These are phyloP conservation scores for Drosophila paulistorum DNA, from an alignment of 1,140 invertebrate genomes.

Conservation along the genomic window DNA sequence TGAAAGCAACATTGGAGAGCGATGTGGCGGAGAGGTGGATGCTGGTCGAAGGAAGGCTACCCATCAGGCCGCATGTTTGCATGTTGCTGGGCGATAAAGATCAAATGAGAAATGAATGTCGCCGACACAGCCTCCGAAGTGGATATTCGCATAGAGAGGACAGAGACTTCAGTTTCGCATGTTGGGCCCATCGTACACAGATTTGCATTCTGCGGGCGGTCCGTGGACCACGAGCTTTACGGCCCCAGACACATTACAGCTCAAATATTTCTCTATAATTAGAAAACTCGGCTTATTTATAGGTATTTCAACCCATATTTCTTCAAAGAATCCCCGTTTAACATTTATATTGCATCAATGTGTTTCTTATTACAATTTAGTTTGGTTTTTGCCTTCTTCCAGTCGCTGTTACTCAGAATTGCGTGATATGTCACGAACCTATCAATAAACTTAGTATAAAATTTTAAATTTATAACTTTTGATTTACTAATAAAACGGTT, in stretches of 20 bases:
- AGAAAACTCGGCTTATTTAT: slow-evolving; percentile 40
- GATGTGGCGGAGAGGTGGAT: not conserved
- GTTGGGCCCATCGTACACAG: slow-evolving; percentile 47
- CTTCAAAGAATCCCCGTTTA: too few species aligned
- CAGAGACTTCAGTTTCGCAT: slow-evolving; percentile 50
- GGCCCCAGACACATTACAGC: slow-evolving; percentile 35
- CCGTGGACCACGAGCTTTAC: slow-evolving; percentile 9
- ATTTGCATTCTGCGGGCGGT: slow-evolving; percentile 60
- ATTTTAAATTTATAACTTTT: slow-evolving; percentile 51
- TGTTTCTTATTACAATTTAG: too few species aligned
- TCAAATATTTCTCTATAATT: slow-evolving; percentile 30
- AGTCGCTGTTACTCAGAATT: slow-evolving; percentile 32
- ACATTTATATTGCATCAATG: too few species aligned
- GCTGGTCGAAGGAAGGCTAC: slow-evolving; percentile 13
- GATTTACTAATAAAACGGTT: slow-evolving; percentile 15
- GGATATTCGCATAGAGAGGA: not conserved
- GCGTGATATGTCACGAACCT: slow-evolving; percentile 76
- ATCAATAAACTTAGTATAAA: slow-evolving; percentile 47
- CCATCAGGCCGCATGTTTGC: slow-evolving; percentile 52
- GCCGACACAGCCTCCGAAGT: slow-evolving; percentile 58
- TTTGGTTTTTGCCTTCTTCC: too few species aligned
- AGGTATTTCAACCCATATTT: too few species aligned
- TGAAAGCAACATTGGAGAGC: slow-evolving; percentile 10
- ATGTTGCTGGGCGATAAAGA: slow-evolving; percentile 74
- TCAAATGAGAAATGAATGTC: slow-evolving; percentile 78